Evolutionary conservation across 2,113 vertebrate species (phyloP), one percentile per base, ranked within the genome.

Genomic region (Raja brachyura): DNA sequence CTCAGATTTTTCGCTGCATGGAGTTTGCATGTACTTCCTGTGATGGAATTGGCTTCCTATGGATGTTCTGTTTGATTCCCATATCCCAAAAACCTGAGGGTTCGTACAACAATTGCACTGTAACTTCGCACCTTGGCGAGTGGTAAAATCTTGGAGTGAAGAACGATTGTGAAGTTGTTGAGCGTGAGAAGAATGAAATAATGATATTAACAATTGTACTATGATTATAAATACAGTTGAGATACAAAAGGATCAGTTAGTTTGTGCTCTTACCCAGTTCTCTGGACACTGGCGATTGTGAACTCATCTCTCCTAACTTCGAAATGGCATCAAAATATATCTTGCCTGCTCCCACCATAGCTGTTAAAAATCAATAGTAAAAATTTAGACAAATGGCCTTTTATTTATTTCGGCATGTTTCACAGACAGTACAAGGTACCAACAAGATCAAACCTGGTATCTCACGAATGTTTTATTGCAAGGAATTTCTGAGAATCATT

Each of bases 301-400:
- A 95, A 13, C 98, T 97, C 93, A 97, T 97, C 94, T 99, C 98
- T 54, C 98, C 99, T 0, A 99, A 97, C 96, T 98, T 99, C 93
- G 98, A 97, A 93, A 99, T 97, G 2, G 97, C 98, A 48, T 99
- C 98, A 39, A 97, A 99, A 95, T 99, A 99, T 1, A 96, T 95
- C 97, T 96, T 98, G 95, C 98, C 98, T 70, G 98, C 98, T 22
- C 97, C 93, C 68, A 97, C 96, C 99, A 99, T 99, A 10, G 96
- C 99, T 98, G 95, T 20, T 77, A 83, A 92, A 48, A 63, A 95
- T 75, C 83, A 94, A 93, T 93, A 54, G 68, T 94, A 61, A 95
- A 22, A 85, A 68, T 10, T 92, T 92, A 11, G 8, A 39, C 33
- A 54, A 73, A 74, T 31, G 39, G 66, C 7, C 73, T 20, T 74